phyloP scores from a whole-genome alignment of 2,113 vertebrate genomes.

The Natator depressus region DNA sequence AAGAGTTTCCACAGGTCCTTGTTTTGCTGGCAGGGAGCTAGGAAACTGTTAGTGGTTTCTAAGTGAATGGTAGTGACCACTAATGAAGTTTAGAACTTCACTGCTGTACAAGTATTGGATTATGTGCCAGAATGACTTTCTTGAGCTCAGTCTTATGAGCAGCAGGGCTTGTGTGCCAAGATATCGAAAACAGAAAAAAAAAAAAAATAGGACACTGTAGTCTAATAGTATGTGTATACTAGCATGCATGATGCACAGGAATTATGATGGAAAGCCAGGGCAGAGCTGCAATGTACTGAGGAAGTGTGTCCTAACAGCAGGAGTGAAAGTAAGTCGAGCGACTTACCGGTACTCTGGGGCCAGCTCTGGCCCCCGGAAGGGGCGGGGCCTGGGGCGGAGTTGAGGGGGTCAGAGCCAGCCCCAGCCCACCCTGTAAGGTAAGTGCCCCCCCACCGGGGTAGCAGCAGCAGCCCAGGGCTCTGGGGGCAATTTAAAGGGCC shows the following conservation, averaged over 20 bases:
- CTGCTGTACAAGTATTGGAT: background rate
- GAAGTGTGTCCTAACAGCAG: background rate
- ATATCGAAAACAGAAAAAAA: background rate
- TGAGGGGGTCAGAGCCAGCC: too few relatives aligned
- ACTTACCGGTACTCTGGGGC: too few relatives aligned
- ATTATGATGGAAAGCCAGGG: background rate
- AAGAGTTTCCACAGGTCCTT: background rate
- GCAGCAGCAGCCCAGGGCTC: too few relatives aligned
- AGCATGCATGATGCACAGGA: background rate
- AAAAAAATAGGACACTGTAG: fast-evolving
- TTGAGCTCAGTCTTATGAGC: fast-evolving
- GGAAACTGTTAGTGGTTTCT: background rate
- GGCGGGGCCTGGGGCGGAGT: too few relatives aligned
- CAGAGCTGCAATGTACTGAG: background rate
- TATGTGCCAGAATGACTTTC: fast-evolving
- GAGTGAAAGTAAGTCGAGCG: too few relatives aligned
- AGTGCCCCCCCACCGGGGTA: too few relatives aligned
- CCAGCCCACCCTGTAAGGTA: too few relatives aligned
- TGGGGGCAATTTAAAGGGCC: too few relatives aligned
- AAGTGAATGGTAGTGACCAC: background rate
- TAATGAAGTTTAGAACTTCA: background rate
- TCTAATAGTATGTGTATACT: background rate
- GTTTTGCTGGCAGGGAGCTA: background rate
- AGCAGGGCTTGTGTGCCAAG: background rate
- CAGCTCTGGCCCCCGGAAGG: too few relatives aligned